Base-by-base conservation (phyloP, 2,797 vertebrate genomes). In the Protosalanx chinensis region DNA sequence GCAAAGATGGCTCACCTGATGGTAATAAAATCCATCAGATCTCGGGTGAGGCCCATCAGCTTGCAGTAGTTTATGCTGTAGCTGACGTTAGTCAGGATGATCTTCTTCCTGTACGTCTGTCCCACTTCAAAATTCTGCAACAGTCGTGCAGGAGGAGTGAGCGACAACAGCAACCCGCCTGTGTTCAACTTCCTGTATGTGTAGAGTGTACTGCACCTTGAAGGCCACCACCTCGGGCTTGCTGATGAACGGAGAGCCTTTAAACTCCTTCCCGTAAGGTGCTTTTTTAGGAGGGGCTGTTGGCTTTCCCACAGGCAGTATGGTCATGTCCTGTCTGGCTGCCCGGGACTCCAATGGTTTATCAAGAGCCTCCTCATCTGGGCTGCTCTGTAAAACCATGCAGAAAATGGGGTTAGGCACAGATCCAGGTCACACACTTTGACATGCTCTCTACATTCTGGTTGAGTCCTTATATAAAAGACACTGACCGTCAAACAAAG, bases 61-160 rank as follows among this genome's bases (percentile, higher is more conserved):
- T 85, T 94, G 90, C 95, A 96, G 84, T 83, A 88, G 84, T 93
- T 97, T 8, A 92, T 90, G 1, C 72, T 35, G 81, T 93, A 93
- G 73, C 93, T 93, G 74, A 90, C 84, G 32, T 98, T 99, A 18
- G 91, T 95, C 87, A 98, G 78, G 1, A 86, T 62, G 0, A 96
- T 70, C 87, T 93, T 97, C 88, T 93, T 96, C 88, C 91, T 96
- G 78, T 97, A 99, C 0, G 76, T 86, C 84, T 91, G 93, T 27
- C 95, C 95, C 6, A 98, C 81, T 33, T 97, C 95, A 81, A 97
- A 97, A 86, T 98, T 94, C 97, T 99, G 72, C 75, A 83, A 84
- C 7, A 76, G 75, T 5, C 4, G 71, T 57, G 64, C 20, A 23
- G 59, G 18, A 5, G 15, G n/a, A 18, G 33, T 58, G 6, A 32